Percentiles rank a stretch among this genome's conserved stretches.
Evolutionary conservation across 2,888 invertebrate genomes (phyloP).

Genomic region (Standfussiana lucernea): DNA sequence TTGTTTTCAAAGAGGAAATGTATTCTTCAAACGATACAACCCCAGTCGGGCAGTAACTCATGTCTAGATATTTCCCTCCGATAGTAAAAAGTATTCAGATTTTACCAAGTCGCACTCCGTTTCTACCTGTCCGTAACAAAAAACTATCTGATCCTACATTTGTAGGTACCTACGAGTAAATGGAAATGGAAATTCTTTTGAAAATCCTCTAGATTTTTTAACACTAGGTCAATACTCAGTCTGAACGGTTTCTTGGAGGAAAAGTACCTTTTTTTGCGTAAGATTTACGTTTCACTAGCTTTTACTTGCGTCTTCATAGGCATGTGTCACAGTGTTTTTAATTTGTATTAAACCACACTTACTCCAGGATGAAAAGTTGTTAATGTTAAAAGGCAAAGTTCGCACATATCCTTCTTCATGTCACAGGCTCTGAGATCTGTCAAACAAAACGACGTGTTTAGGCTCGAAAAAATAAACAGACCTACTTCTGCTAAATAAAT

Average conservation of each 20-base stretch:
- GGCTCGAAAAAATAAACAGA: background rate
- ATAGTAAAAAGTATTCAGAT: slow-evolving; percentile 35
- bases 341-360: background rate
- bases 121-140: slow-evolving; percentile 24
- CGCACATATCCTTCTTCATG: background rate
- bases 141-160: slow-evolving; percentile 12
- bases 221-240: background rate
- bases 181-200: slow-evolving; percentile 2
- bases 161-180: slow-evolving; percentile 4
- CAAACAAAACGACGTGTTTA: background rate
- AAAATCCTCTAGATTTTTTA: background rate
- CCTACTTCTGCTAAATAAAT: background rate
- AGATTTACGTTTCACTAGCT: background rate
- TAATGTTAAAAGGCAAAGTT: background rate
- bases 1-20: slow-evolving; percentile 14
- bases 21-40: slow-evolving; percentile 19
- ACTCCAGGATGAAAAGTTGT: background rate
- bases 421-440: background rate
- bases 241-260: background rate
- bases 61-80: slow-evolving; percentile 40
- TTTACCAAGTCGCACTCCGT: slow-evolving; percentile 15
- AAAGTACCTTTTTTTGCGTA: background rate
- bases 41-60: slow-evolving; percentile 31
- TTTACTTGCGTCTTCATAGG: too few relatives aligned
- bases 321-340: background rate